Evolutionary conservation across 2,113 vertebrate genomes (phyloP).

Genomic region (Xenopus laevis): DNA sequence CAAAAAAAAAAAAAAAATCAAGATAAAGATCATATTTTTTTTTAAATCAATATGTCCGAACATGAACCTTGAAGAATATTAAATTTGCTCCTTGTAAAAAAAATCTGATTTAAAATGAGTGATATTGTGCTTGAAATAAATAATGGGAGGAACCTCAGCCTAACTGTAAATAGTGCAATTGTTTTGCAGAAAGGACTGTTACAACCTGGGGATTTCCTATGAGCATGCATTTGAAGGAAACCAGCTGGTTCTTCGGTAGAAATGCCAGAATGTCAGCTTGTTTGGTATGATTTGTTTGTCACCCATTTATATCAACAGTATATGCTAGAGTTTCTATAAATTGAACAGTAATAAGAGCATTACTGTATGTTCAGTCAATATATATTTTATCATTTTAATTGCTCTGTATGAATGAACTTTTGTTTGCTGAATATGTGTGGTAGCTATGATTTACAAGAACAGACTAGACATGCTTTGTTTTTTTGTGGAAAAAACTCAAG

Average conservation of each 20-base stretch:
- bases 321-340: background rate
- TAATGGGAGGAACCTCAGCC: background rate
- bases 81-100: constrained; percentile 11
- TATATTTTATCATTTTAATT: too few relatives aligned
- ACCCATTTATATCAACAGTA: constrained; percentile 16
- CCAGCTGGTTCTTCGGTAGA: constrained; percentile 81
- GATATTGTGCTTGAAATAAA: constrained; percentile 35
- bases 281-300: constrained; percentile 72
- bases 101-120: constrained; percentile 36
- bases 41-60: too few relatives aligned
- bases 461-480: too few relatives aligned
- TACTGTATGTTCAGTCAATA: background rate
- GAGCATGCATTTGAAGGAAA: constrained; percentile 79
- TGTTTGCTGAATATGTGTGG: too few relatives aligned
- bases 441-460: too few relatives aligned
- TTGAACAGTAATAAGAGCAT: background rate
- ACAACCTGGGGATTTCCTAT: constrained; percentile 85
- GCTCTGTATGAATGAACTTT: too few relatives aligned
- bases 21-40: too few relatives aligned
- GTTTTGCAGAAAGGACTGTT: constrained; percentile 61
- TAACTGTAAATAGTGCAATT: background rate
- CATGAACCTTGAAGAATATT: too few relatives aligned
- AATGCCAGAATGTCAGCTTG: constrained; percentile 97
- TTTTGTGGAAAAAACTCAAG: too few relatives aligned
- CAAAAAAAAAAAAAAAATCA: too few relatives aligned